A percentile compares a stretch with the other conserved stretches of the same genome.
Conservation (phyloP, 2,113 vertebrate species). For the Sporophila hypoxantha region DNA sequence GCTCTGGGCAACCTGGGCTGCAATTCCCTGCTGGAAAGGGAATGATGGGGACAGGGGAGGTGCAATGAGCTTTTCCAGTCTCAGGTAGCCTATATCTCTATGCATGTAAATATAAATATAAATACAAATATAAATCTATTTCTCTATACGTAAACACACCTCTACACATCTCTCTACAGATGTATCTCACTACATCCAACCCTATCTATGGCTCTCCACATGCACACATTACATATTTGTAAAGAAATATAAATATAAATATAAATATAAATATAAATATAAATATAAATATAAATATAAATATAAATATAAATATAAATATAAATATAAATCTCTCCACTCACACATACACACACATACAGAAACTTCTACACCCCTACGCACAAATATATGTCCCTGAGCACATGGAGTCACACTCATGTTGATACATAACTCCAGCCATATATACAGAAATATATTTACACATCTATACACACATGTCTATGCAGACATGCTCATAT, state of each 20-base stretch:
- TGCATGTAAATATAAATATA: neutral
- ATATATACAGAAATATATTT: neutral
- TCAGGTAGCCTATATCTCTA: neutral
- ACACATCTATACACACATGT: neutral
- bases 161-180: neutral
- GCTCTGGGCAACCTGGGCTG: neutral
- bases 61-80: neutral
- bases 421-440: neutral
- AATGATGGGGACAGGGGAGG: neutral
- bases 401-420: neutral
- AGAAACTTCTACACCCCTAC: neutral
- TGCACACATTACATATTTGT: neutral
- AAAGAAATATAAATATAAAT: neutral
- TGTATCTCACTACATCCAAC: neutral
- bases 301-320: no score
- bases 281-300: no score
- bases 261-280: no score
- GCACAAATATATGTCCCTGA: neutral
- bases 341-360: fast-evolving
- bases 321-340: neutral
- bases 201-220: neutral
- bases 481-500: neutral
- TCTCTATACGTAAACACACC: neutral
- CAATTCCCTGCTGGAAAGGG: neutral
- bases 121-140: neutral